Base-by-base conservation (phyloP, 2,888 invertebrate species). In the Calliphora vomitoria region DNA sequence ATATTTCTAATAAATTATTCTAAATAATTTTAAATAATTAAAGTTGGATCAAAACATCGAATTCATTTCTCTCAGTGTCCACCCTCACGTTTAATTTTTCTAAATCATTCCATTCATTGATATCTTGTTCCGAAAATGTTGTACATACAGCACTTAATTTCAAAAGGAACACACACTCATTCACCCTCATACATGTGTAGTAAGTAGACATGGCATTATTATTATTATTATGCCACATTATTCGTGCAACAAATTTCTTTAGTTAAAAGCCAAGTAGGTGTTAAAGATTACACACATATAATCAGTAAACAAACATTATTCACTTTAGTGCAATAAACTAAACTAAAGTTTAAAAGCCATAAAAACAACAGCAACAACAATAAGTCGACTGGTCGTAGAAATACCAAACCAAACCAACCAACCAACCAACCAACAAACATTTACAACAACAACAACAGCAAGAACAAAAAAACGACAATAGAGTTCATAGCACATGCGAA, bases 251-350 rank as follows among this genome's bases (percentile, higher is more conserved):
- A 80, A 81, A 76, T 76, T 84, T 84, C 81, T 84, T 81, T 62
- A 87, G 80, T 76, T 76, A 81, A 80, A 81, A 87, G 84, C 87
- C 84, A 84, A 78, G 87, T 87, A 84, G 87, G 87, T 84, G 87
- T 84, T 78, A 87, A 87, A 87, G 81, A 85, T 85, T 85, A 74
- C 74, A 80, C 84, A 80, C 76, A 60, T 80, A 68, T 74, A 85
- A 85, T 85, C 84, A 74, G 79, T 80, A 87, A 81, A 82, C 84
- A 82, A 82, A 84, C 87, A 82, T 84, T 84, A 84, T 87, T 84
- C 84, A 81, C 84, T 78, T 81, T 62, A 53, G 64, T 78, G 75
- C 47, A 78, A 84, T 74, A 87, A 87, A 87, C 66, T 82, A 81
- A 87, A 84, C 66, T 82, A 81, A 84, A 84, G 82, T 87, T 87